Evolutionary conservation across 2,888 invertebrate genomes (phyloP), one percentile per base, ranked within the genome.

Genomic region (Lasioglossum morio): DNA sequence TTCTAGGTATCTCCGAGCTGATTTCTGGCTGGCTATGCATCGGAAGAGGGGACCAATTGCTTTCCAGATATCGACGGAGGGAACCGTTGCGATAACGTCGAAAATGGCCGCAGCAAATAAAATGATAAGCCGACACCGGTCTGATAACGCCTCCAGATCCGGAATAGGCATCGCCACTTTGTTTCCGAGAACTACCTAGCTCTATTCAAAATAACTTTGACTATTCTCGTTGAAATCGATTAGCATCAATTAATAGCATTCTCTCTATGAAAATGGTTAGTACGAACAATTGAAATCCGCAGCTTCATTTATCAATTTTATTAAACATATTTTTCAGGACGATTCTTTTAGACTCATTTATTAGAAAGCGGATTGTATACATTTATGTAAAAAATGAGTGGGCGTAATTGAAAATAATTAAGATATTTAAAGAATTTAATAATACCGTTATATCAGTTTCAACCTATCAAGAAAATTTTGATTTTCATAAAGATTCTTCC

Each of bases 31-130:
- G 5, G 27, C 27, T 27, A 7, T 30, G 34, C 34, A 14, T 27
- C 16, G n/a, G 27, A 23, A 14, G 46, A n/a, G 77, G 63, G 23
- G 46, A 34, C 37, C 53, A 30, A 75, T 48, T 27, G 69, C 77
- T 77, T 74, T 14, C 34, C 77, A n/a, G 79, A 77, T 78, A 83
- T 83, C 79, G 72, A 53, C 37, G 66, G 70, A 69, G 46, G 69
- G 34, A n/a, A 60, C 5, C 14, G 12, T 5, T 30, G 74, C 76
- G 86, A 82, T 77, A 77, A 48, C 30, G 81, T 77, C 79, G 23
- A 30, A 72, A 77, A 73, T 27, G 57, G 70, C 46, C 76, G 72
- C 43, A 30, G 73, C 72, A 79, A 86, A 79, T 63, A 75, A 78
- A 82, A 78, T 69, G 79, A 85, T 72, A 76, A 57, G 37, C 34